These are phyloP conservation scores for Trachymyrmex septentrionalis DNA, from an alignment of 1,140 invertebrate species.

Conservation along the genomic window DNA sequence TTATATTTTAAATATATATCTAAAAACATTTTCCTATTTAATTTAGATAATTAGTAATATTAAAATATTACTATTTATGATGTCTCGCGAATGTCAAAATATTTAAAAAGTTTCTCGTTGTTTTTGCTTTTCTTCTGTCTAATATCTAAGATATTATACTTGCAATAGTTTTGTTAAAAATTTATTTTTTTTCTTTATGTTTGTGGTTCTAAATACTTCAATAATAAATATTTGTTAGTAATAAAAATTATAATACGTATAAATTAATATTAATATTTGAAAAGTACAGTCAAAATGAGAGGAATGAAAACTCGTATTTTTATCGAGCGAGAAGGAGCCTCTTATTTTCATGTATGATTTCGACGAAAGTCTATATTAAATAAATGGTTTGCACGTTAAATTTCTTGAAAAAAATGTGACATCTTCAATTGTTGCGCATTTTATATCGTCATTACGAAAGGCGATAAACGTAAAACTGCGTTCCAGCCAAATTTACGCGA, in stretches of 20 bases:
- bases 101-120: neutral
- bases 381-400: neutral
- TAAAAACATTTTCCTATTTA: neutral
- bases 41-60: neutral
- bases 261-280: neutral
- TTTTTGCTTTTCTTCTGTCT: neutral
- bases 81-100: neutral
- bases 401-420: neutral
- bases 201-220: neutral
- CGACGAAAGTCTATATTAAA: neutral
- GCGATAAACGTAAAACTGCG: conserved; percentile 56
- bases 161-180: neutral
- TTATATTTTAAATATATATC: conserved; percentile 12
- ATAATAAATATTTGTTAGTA: conserved; percentile 13
- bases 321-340: neutral
- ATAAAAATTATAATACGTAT: neutral
- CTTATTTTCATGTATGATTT: neutral
- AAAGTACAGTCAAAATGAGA: neutral
- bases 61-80: neutral
- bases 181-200: neutral
- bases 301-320: neutral
- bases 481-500: conserved; percentile 44
- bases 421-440: neutral
- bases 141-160: neutral
- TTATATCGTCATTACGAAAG: conserved; percentile 15